These are phyloP conservation scores for Pachyramphus minor DNA, from an alignment of 2,113 vertebrate species.

Conservation along the genomic window DNA sequence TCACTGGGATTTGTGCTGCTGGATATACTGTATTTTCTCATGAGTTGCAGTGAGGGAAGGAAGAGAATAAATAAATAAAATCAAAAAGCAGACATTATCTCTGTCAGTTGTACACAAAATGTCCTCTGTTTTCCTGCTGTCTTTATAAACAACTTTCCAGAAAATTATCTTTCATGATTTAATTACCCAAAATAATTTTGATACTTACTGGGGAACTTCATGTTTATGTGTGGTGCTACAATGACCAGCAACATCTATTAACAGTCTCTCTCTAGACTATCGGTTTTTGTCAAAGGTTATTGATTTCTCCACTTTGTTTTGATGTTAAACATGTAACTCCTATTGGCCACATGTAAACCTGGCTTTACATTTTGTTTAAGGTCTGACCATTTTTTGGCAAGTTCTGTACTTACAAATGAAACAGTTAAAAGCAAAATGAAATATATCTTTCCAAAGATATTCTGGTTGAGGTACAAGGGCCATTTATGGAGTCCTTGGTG, in stretches of 20 bases:
- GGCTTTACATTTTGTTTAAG: background rate
- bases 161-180: background rate
- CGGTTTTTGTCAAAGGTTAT: background rate
- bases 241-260: background rate
- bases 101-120: background rate
- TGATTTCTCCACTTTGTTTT: background rate
- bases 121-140: background rate
- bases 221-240: background rate
- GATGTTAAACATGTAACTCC: background rate
- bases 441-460: background rate
- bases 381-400: background rate
- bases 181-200: background rate
- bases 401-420: background rate
- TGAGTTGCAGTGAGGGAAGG: background rate
- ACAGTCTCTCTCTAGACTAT: background rate
- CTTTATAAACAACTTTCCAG: background rate
- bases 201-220: background rate
- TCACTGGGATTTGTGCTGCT: conserved; percentile 16
- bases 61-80: background rate
- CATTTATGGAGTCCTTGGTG: background rate
- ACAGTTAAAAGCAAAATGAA: background rate
- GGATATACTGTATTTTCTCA: background rate
- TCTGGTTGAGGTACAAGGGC: background rate
- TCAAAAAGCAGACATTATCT: background rate
- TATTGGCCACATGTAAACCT: background rate